Percentiles rank a stretch among this genome's conserved stretches.
Evolutionary conservation across 2,888 invertebrate genomes (phyloP).

Genomic region (Drosophila recens): DNA sequence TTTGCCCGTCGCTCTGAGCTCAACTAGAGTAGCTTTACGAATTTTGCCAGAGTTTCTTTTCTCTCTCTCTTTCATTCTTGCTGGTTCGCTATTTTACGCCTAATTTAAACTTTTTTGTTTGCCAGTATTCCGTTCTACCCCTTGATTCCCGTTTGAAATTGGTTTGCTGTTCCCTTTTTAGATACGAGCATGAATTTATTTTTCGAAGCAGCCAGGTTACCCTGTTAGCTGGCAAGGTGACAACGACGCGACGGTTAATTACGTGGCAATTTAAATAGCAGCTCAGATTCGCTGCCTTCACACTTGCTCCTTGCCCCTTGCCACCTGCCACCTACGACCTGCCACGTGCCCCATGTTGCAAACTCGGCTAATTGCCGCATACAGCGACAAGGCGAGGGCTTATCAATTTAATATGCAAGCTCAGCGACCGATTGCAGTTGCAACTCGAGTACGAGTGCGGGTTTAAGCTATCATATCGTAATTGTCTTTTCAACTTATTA

Average conservation of each 20-base stretch:
- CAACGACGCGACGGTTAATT: constrained; percentile 66
- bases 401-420: constrained; percentile 57
- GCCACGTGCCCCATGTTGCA: constrained; percentile 3
- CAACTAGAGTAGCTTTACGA: neutral
- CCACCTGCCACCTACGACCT: neutral
- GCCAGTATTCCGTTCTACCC: constrained; percentile 11
- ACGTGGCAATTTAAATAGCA: constrained; percentile 68
- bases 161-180: constrained; percentile 1
- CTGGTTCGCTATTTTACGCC: constrained; percentile 47
- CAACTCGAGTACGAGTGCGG: constrained; percentile 1
- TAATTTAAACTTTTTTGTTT: constrained; percentile 56
- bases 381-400: constrained; percentile 24
- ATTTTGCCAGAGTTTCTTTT: neutral
- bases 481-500: constrained; percentile 7
- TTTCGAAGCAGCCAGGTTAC: constrained; percentile 2
- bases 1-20: neutral
- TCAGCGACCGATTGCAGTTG: constrained; percentile 11
- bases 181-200: constrained; percentile 37
- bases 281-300: constrained; percentile 25
- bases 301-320: neutral
- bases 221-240: constrained; percentile 47
- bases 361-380: constrained; percentile 57
- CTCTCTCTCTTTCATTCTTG: neutral
- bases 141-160: neutral
- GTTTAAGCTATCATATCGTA: constrained; percentile 9